phyloP scores from a whole-genome alignment of 2,888 invertebrate genomes.

The Bellardia pandia region DNA sequence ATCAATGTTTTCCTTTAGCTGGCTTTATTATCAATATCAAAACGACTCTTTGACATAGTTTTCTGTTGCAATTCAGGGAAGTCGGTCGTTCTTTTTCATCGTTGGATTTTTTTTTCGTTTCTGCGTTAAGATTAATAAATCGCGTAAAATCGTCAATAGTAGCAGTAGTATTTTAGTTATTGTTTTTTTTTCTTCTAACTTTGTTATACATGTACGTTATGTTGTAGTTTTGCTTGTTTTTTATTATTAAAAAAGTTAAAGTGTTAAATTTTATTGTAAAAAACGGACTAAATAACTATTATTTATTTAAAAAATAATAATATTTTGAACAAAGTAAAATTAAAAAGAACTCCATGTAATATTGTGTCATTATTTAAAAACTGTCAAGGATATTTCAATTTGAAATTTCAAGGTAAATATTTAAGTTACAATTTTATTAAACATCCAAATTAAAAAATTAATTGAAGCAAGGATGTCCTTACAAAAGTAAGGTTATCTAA shows the following conservation, averaged over 20 bases:
- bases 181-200: constrained; percentile 14
- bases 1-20: constrained; percentile 11
- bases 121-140: constrained; percentile 30
- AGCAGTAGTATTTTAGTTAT: constrained; percentile 53
- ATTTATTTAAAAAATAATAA: too few relatives aligned
- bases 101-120: constrained; percentile 9
- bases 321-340: too few relatives aligned
- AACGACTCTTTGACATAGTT: constrained; percentile 82
- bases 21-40: constrained; percentile 77
- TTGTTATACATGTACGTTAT: constrained; percentile 34
- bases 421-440: too few relatives aligned
- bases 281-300: too few relatives aligned
- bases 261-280: too few relatives aligned
- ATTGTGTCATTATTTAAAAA: background rate
- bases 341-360: too few relatives aligned
- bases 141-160: constrained; percentile 59
- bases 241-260: background rate
- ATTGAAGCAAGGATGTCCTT: too few relatives aligned
- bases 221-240: background rate
- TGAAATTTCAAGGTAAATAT: too few relatives aligned
- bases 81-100: constrained; percentile 80
- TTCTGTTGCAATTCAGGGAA: constrained; percentile 82
- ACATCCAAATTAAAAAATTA: too few relatives aligned
- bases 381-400: too few relatives aligned
- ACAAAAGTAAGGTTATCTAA: too few relatives aligned